Conservation (phyloP, 1,140 invertebrate genomes). For the Homalodisca vitripennis region DNA sequence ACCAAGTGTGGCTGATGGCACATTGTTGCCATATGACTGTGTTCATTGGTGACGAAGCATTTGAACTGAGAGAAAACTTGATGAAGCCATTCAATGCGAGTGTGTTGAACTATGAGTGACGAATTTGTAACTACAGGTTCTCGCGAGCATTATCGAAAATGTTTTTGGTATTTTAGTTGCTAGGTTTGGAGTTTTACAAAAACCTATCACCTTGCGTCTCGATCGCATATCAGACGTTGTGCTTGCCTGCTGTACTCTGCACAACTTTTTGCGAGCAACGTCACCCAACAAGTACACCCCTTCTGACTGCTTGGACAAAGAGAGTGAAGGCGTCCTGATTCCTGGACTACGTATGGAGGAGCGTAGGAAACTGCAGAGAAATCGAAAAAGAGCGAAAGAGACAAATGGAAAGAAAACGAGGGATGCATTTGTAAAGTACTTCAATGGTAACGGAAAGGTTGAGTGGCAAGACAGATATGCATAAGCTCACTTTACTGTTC, state of each 20-base stretch:
- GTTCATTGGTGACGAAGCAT: constrained; percentile 38
- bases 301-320: constrained; percentile 23
- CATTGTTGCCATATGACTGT: constrained; percentile 38
- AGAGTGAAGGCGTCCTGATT: constrained; percentile 21
- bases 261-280: constrained; percentile 41
- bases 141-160: constrained; percentile 50
- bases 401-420: no score
- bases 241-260: constrained; percentile 39
- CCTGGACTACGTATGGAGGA: constrained; percentile 23
- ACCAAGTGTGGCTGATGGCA: constrained; percentile 23
- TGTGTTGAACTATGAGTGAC: constrained; percentile 21
- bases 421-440: no score
- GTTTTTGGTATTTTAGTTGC: constrained; percentile 50
- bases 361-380: no score
- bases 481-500: no score
- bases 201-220: constrained; percentile 43
- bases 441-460: no score
- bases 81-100: constrained; percentile 33
- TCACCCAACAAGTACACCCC: constrained; percentile 25
- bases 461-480: no score
- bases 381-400: no score
- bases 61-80: constrained; percentile 31
- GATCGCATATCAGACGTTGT: constrained; percentile 44
- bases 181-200: constrained; percentile 46
- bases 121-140: constrained; percentile 53